A percentile compares a stretch with the other conserved stretches of the same genome.
phyloP scores from a whole-genome alignment of 2,888 invertebrate species.

The Elegia similella region DNA sequence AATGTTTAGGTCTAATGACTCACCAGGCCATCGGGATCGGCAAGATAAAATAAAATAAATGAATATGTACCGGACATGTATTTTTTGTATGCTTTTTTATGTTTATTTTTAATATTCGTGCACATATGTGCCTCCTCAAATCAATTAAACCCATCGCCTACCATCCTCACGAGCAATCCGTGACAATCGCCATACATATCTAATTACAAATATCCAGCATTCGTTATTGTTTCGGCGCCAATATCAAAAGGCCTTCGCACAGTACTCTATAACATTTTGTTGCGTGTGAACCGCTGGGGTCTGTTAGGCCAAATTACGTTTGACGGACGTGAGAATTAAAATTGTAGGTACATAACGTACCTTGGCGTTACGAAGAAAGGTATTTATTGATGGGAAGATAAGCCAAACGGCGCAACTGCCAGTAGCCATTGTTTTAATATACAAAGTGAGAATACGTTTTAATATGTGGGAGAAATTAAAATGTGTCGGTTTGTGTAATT shows the following conservation, averaged over 20 bases:
- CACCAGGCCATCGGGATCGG: too few species aligned
- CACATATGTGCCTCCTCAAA: neutral
- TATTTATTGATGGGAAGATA: constrained; percentile 71
- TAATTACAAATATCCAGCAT: constrained; percentile 54
- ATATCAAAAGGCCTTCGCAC: constrained; percentile 23
- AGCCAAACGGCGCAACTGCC: constrained; percentile 63
- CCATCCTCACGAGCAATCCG: constrained; percentile 49
- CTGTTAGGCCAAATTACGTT: constrained; percentile 32
- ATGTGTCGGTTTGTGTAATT: constrained; percentile 61
- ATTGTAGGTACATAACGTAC: constrained; percentile 65
- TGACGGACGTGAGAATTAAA: constrained; percentile 60
- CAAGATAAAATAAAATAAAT: too few species aligned
- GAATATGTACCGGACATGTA: too few species aligned
- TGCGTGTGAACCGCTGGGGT: constrained; percentile 22
- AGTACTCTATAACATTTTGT: constrained; percentile 6
- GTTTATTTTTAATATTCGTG: too few species aligned
- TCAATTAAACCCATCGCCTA: constrained; percentile 66
- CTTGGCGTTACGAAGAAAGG: constrained; percentile 64
- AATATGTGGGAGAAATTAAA: constrained; percentile 58
- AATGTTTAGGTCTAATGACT: too few species aligned
- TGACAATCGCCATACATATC: constrained; percentile 70
- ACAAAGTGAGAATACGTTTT: constrained; percentile 65
- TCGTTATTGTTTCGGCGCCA: constrained; percentile 40
- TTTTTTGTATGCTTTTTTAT: too few species aligned
- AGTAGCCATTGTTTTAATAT: constrained; percentile 75